These are phyloP conservation scores for Saccopteryx leptura DNA, from an alignment of 2,113 vertebrate genomes.

Conservation along the genomic window DNA sequence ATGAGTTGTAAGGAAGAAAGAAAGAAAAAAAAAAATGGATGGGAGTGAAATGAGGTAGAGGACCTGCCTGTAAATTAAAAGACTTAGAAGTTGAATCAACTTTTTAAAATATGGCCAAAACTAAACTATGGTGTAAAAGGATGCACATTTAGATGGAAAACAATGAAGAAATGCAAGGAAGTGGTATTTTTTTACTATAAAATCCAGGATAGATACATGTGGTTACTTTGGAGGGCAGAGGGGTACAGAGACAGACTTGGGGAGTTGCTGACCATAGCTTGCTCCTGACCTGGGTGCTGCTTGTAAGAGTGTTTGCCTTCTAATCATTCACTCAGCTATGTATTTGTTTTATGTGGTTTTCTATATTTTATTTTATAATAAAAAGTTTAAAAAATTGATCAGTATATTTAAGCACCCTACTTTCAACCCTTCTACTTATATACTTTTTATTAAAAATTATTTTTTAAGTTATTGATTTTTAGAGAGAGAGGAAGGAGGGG, in stretches of 20 bases:
- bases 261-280: background rate
- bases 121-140: background rate
- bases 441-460: background rate
- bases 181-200: background rate
- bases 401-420: background rate
- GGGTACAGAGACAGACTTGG: background rate
- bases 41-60: background rate
- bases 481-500: too few relatives aligned
- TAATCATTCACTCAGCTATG: background rate
- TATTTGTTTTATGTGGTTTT: slow-evolving; percentile 7
- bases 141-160: background rate
- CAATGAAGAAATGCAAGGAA: background rate
- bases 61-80: slow-evolving; percentile 9
- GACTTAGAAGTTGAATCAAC: background rate
- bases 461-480: too few relatives aligned
- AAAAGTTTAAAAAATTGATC: background rate
- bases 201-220: background rate
- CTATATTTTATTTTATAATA: slow-evolving; percentile 18
- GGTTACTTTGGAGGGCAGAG: background rate
- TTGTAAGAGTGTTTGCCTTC: background rate
- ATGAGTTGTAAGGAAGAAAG: background rate
- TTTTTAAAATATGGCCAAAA: background rate
- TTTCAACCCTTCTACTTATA: background rate
- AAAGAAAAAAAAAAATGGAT: background rate
- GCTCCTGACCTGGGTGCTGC: background rate